These are phyloP conservation scores for Excalfactoria chinensis DNA, from an alignment of 2,113 vertebrate genomes.

Conservation along the genomic window DNA sequence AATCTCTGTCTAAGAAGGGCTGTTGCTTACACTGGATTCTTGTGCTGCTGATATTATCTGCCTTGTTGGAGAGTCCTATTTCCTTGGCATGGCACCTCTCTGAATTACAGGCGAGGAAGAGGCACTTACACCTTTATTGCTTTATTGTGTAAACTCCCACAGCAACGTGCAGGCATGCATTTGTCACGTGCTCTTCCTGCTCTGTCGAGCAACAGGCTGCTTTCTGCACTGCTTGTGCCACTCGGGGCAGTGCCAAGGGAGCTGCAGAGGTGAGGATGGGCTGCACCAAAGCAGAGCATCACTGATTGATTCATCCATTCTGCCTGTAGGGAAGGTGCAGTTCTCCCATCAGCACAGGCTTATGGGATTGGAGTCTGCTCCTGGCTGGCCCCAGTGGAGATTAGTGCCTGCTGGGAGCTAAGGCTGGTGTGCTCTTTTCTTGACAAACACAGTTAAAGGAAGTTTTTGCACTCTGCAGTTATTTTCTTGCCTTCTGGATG, in stretches of 20 bases:
- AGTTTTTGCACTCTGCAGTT: neutral
- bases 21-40: neutral
- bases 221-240: neutral
- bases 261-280: neutral
- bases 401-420: constrained; percentile 10
- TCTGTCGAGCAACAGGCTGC: neutral
- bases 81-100: constrained; percentile 8
- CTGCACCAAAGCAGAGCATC: neutral
- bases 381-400: neutral
- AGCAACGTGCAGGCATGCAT: accelerated
- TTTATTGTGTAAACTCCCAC: neutral
- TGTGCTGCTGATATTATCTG: neutral
- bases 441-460: neutral
- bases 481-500: constrained; percentile 31
- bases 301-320: neutral
- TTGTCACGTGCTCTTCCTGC: neutral
- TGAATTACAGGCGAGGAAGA: neutral
- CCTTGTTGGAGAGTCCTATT: neutral
- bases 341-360: accelerated
- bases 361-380: neutral
- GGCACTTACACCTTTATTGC: neutral
- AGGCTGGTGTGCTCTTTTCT: neutral
- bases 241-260: neutral
- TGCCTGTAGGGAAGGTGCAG: neutral
- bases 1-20: neutral